Conservation (phyloP, 2,888 invertebrate genomes). For the Eueremaeus valkanovi region DNA sequence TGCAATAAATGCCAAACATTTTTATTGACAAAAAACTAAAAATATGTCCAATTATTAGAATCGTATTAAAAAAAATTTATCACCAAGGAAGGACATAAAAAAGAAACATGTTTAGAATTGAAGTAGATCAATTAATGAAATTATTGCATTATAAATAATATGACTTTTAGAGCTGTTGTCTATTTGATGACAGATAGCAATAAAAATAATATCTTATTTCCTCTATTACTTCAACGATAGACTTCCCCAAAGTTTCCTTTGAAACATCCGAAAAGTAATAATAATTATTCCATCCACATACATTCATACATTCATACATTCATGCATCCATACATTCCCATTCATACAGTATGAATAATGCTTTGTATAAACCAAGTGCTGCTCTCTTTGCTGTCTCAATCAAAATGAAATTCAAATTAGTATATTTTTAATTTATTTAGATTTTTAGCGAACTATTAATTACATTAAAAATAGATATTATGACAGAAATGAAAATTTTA, state of each 20-base stretch:
- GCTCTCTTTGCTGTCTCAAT: neutral
- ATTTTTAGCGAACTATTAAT: no score
- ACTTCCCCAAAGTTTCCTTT: neutral
- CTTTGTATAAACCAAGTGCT: neutral
- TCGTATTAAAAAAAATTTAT: no score
- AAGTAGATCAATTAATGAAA: neutral
- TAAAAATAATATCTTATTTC: neutral
- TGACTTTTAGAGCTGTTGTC: neutral
- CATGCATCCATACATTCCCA: no score
- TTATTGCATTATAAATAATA: no score
- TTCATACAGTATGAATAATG: neutral
- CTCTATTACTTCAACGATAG: neutral
- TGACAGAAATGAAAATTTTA: no score
- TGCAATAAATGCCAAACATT: no score
- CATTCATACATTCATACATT: no score
- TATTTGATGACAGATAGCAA: neutral
- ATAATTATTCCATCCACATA: neutral
- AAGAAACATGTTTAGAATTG: neutral
- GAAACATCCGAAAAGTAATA: neutral
- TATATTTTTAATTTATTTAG: no score
- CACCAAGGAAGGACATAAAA: no score
- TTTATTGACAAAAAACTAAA: no score
- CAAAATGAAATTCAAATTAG: neutral
- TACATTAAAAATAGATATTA: no score
- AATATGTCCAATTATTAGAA: no score